phyloP scores from a whole-genome alignment of 2,888 invertebrate genomes.

The Harpagoxenus sublaevis region DNA sequence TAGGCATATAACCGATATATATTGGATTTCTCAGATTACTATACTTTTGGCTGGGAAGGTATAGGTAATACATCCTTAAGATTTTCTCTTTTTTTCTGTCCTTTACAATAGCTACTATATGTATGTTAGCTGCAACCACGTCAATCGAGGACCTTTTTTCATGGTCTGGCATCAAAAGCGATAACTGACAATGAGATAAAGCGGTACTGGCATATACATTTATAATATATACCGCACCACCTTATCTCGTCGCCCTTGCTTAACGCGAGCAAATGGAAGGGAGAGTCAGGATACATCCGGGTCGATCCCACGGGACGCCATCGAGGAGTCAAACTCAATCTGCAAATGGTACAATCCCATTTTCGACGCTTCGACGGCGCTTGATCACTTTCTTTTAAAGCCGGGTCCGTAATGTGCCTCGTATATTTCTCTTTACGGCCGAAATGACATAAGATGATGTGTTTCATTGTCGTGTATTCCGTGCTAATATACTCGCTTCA shows the following conservation, averaged over 20 bases:
- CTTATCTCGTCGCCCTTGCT: constrained; percentile 62
- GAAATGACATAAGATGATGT: constrained; percentile 36
- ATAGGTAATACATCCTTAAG: not conserved
- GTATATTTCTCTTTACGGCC: constrained; percentile 49
- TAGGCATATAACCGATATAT: too few species aligned
- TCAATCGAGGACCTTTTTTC: constrained; percentile 53
- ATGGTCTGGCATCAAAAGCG: constrained; percentile 57
- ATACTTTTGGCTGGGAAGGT: too few species aligned
- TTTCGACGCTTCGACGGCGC: constrained; percentile 60
- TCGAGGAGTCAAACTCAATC: constrained; percentile 71
- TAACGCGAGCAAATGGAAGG: constrained; percentile 53
- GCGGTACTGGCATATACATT: constrained; percentile 68
- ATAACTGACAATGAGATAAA: constrained; percentile 68
- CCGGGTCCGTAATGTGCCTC: constrained; percentile 45
- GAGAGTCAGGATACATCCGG: constrained; percentile 56
- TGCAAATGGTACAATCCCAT: constrained; percentile 70
- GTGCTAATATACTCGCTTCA: not conserved
- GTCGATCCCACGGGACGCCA: constrained; percentile 40
- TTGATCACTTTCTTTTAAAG: constrained; percentile 55
- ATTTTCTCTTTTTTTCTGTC: not conserved
- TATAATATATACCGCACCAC: constrained; percentile 65
- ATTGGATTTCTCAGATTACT: too few species aligned
- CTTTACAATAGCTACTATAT: not conserved
- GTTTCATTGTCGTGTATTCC: constrained; percentile 22
- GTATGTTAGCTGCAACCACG: not conserved